Evolutionary conservation across 2,888 invertebrate genomes (phyloP), one percentile per base, ranked within the genome.

Genomic region (Fragum whitleyi): DNA sequence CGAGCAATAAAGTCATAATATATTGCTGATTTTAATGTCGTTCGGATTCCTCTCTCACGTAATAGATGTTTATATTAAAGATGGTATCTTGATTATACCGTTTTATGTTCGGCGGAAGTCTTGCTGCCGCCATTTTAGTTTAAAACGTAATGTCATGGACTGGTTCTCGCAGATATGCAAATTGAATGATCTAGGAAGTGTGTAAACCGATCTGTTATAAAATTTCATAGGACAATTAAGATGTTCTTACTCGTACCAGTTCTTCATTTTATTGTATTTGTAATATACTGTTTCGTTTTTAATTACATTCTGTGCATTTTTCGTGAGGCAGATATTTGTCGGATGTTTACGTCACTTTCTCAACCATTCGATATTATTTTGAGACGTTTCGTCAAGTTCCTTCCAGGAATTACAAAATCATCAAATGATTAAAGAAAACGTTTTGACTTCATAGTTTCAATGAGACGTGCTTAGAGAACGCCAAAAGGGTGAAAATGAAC

Each of bases 21-120:
- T 57, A 57, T 57, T 2, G 57, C 26, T 57, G 21, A 28, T 57
- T 57, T 57, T 57, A 57, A 57, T 57, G 57, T 57, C 23, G 26
- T 28, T 2, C 23, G 57, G 57, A 28, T 57, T 57, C 28, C 57
- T 47, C 23, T 57, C n/a, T 28, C 57, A n/a, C 28, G 23, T 57
- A 26, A 57, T 57, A 57, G 57, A 23, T 57, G 57, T 61, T 61
- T 61, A 61, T 61, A 61, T 61, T 61, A 61, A 32, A 61, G 61
- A 61, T 61, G 11, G 61, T 32, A 61, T 61, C 61, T 61, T 61
- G 61, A 28, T 32, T 61, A 32, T 32, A n/a, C 57, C 28, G 23
- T 57, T 57, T 26, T 57, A 23, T 23, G 26, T 26, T 26, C 57
- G 57, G 21, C 57, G 26, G n/a, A 57, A n/a, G 26, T 57, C 57